Base-by-base conservation (phyloP, 2,888 invertebrate species). In the Miltochrista miniata region DNA sequence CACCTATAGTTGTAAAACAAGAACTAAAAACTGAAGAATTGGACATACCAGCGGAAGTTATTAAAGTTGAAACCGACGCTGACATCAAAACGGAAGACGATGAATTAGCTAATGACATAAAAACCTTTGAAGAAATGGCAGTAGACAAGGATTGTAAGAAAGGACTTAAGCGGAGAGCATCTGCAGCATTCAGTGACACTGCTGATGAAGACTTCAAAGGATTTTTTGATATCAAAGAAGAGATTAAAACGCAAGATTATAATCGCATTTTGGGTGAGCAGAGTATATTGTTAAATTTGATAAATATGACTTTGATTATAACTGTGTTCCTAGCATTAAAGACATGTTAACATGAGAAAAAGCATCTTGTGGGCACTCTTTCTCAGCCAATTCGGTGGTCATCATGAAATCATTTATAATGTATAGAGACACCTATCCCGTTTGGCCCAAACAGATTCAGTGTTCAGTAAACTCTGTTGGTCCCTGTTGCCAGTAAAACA, bases 81-180 rank as follows among this genome's bases (percentile, higher is more conserved):
- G 47, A 52, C 0, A 48, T 64, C 5, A 64, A 63, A 45, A 51
- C 51, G 1, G 64, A 64, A 45, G 15, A 38, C 24, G 38, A 39
- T 0, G 51, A 56, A 0, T n/a, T 60, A 18, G 51, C 52, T 15
- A 53, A 64, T 45, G 49, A 47, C 12, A 31, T 48, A 35, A 55
- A 64, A 7, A 45, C 48, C 1, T 54, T 41, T 33, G 61, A 59
- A 10, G 51, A 56, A 1, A 52, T 58, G 13, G 34, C 43, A 12
- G 60, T 60, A 18, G 57, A 54, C 30, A 35, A 47, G 2, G 72
- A 74, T 36, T 67, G 73, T 0, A 76, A 71, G 39, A 67, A 79
- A 61, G 85, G 86, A 1, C 56, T 77, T 14, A 90, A 90, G 54
- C 76, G 90, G n/a, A 80, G 87, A 49, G 90, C 88, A 0, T 90